These are phyloP conservation scores for Pentalonia nigronervosa DNA, from an alignment of 1,140 invertebrate species.

Conservation along the genomic window DNA sequence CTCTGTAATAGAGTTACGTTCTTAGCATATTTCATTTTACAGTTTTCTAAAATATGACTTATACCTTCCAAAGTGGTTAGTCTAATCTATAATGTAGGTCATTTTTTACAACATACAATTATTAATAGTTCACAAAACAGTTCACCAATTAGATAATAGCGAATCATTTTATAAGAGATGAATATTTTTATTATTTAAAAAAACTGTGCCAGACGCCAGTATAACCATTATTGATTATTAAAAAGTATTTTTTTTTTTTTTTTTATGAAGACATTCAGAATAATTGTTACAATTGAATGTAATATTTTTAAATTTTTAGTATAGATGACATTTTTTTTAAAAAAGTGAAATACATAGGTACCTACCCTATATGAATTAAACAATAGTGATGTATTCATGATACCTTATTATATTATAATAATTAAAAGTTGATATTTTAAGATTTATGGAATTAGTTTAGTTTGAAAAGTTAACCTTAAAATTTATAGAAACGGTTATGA, in stretches of 20 bases:
- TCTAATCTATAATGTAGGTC: not conserved
- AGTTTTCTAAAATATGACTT: not conserved
- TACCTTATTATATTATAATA: not conserved
- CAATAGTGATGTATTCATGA: not conserved
- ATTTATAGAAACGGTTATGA: not conserved
- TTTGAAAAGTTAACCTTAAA: not conserved
- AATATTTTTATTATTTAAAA: not conserved
- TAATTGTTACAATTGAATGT: not conserved
- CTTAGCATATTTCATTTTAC: not conserved
- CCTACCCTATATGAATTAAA: not conserved
- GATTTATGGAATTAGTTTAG: not conserved
- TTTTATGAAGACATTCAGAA: not conserved
- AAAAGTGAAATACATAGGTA: not conserved
- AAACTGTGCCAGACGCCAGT: not conserved
- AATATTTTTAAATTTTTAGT: not conserved
- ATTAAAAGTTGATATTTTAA: not conserved
- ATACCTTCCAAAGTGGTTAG: not conserved
- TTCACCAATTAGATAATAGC: not conserved
- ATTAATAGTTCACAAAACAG: not conserved
- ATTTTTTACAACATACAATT: not conserved
- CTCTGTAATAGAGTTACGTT: not conserved
- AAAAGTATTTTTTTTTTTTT: not conserved
- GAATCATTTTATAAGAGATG: not conserved
- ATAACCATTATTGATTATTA: not conserved
- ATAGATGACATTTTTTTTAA: not conserved